Evolutionary conservation across 2,113 vertebrate species (phyloP).

Genomic region (Indri indri): DNA sequence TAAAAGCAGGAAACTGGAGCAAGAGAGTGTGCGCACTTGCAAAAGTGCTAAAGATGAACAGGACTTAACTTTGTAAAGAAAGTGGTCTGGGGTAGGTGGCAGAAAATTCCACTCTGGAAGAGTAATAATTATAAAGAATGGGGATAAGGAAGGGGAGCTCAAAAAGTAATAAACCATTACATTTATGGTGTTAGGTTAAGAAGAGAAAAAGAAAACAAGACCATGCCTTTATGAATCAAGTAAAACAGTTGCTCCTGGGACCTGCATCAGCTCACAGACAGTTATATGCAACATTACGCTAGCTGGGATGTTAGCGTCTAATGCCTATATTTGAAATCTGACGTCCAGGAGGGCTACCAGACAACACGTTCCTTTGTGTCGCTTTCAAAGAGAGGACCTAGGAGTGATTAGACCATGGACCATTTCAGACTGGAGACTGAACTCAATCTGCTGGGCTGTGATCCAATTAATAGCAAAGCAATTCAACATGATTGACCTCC

Average conservation of each 20-base stretch:
- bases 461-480: conserved; percentile 61
- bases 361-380: conserved; percentile 26
- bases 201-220: not conserved
- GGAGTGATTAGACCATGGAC: not conserved
- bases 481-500: conserved; percentile 65
- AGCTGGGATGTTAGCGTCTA: not conserved
- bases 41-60: conserved; percentile 73
- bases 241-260: not conserved
- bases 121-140: not conserved
- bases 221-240: not conserved
- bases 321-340: not conserved
- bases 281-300: not conserved
- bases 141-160: not conserved
- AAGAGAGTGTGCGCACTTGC: conserved; percentile 36
- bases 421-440: conserved; percentile 38
- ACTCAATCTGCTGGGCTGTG: conserved; percentile 50
- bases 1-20: conserved; percentile 71
- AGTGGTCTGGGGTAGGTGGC: not conserved
- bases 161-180: conserved; percentile 5
- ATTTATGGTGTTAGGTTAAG: not conserved
- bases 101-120: conserved; percentile 54
- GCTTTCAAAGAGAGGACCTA: not conserved
- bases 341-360: not conserved
- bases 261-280: not conserved
- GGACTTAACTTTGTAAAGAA: conserved; percentile 53